Percentiles rank a stretch among this genome's conserved stretches.
Evolutionary conservation across 2,797 vertebrate species (phyloP).

Genomic region (Vultur gryphus): DNA sequence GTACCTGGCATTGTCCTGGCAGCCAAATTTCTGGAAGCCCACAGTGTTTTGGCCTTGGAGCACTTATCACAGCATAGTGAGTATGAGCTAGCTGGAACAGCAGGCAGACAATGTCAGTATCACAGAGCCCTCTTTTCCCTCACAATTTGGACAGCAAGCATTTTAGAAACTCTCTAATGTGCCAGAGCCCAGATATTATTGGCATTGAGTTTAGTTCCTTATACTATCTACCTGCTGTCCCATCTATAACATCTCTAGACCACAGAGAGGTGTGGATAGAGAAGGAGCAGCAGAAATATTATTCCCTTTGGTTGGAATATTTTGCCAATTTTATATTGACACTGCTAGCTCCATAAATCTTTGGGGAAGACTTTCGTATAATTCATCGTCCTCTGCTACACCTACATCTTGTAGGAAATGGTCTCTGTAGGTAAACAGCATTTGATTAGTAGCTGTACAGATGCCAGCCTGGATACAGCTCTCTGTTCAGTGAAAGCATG

Average conservation of each 20-base stretch:
- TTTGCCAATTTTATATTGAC: neutral
- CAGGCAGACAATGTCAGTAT: neutral
- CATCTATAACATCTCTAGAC: neutral
- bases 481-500: rapidly evolving
- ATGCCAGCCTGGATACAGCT: neutral
- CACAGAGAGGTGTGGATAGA: neutral
- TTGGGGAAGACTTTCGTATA: neutral
- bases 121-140: neutral
- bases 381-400: neutral
- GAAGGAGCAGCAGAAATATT: neutral
- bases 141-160: neutral
- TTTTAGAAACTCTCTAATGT: neutral
- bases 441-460: neutral
- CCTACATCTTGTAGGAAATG: neutral
- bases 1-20: neutral
- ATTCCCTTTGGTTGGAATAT: neutral
- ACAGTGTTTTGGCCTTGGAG: neutral
- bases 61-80: neutral
- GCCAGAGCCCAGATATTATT: neutral
- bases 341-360: neutral
- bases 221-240: neutral
- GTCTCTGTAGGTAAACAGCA: neutral
- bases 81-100: neutral
- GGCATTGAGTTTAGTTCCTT: neutral
- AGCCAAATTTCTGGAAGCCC: neutral